Base-by-base conservation (phyloP, 2,113 vertebrate genomes). In the Psittacula cyanocephala region DNA sequence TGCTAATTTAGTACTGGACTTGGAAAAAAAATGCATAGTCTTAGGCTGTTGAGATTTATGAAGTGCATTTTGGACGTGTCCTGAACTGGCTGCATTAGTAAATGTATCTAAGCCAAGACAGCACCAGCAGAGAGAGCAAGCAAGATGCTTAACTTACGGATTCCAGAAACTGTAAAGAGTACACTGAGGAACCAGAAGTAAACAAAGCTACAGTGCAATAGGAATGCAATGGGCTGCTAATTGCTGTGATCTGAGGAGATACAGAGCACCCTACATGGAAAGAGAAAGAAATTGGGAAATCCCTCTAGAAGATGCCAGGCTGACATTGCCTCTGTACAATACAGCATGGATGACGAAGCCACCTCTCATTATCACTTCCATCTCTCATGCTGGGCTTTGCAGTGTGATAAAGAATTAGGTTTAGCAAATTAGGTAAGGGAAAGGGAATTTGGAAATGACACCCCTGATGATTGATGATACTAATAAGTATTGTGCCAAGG, bases 391-490 rank as follows among this genome's bases (percentile, higher is more conserved):
- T 83, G 85, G 87, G 86, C 91, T 96, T 87, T 84, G 94, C 55
- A 92, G 90, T 91, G 86, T 96, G 95, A 97, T 96, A 84, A 97
- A 97, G 95, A 97, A 98, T 98, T 95, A 97, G 87, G 95, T 97
- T 96, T 89, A 96, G 97, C 93, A 97, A 97, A 97, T 96, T 96
- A 97, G 95, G 96, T 93, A 94, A 94, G 88, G 94, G 95, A 97
- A 93, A 93, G 91, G 95, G 97, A 95, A 89, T 97, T 96, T 97
- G 94, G 96, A 97, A 97, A 95, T 97, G 97, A 97, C 96, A 94
- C 82, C 70, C 70, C 31, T 6, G 13, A 87, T 97, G 97, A 97
- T 84, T 92, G 96, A 97, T 96, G 97, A 96, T 91, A 86, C 96
- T 97, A 97, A 97, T 97, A 97, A 97, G 94, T 85, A 52, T 70